Conservation (phyloP, 2,888 invertebrate genomes). For the Drosophila barbarae region DNA sequence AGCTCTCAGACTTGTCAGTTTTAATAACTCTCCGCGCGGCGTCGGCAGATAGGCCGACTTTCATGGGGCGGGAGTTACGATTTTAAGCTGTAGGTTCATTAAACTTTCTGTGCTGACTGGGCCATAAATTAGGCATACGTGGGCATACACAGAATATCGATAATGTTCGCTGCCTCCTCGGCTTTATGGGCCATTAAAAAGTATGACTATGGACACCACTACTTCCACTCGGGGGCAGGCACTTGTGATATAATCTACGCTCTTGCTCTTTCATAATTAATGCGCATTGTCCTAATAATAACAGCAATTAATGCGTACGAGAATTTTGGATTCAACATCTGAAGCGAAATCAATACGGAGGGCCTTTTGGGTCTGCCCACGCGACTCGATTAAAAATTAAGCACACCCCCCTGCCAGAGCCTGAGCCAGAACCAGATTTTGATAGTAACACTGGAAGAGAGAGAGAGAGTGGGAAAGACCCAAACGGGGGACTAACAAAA, state of each 20-base stretch:
- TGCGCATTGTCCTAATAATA: slow-evolving; percentile 60
- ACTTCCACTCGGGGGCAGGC: slow-evolving; percentile 9
- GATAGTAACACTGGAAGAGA: not conserved
- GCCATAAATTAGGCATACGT: slow-evolving; percentile 41
- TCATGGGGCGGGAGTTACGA: slow-evolving; percentile 26
- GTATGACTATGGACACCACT: slow-evolving; percentile 29
- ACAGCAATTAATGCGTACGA: slow-evolving; percentile 59
- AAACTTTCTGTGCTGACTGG: slow-evolving; percentile 49
- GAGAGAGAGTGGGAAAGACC: slow-evolving; percentile 27
- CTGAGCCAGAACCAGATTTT: slow-evolving; percentile 16
- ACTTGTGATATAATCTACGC: slow-evolving; percentile 57
- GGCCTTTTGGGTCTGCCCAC: slow-evolving; percentile 14
- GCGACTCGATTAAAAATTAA: slow-evolving; percentile 41
- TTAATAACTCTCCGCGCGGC: slow-evolving; percentile 31
- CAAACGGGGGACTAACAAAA: slow-evolving; percentile 31
- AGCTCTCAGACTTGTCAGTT: slow-evolving; percentile 35
- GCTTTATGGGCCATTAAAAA: slow-evolving; percentile 41
- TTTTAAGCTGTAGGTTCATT: slow-evolving; percentile 58
- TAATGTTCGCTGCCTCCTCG: slow-evolving; percentile 15
- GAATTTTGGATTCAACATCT: slow-evolving; percentile 31
- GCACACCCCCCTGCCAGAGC: slow-evolving; percentile 7
- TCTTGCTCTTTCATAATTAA: slow-evolving; percentile 55
- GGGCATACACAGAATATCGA: slow-evolving; percentile 13
- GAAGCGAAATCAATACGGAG: slow-evolving; percentile 34
- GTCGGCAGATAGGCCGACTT: slow-evolving; percentile 13